Percentiles rank a stretch among this genome's conserved stretches.
Conservation (phyloP, 2,113 vertebrate genomes). For the Pithys albifrons region DNA sequence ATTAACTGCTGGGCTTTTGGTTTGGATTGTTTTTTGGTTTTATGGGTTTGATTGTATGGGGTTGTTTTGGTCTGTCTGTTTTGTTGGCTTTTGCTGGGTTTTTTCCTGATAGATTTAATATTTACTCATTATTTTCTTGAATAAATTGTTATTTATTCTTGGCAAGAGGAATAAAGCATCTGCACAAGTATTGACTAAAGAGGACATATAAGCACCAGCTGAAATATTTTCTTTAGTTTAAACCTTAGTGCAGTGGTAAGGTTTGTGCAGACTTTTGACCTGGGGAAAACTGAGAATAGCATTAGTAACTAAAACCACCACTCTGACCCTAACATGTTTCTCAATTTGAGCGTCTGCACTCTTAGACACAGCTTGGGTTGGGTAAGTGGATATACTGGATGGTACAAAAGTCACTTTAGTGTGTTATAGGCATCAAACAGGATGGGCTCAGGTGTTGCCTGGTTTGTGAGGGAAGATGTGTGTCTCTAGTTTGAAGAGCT, state of each 20-base stretch:
- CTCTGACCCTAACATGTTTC: background rate
- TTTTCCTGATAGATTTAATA: background rate
- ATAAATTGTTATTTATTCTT: background rate
- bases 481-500: background rate
- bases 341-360: background rate
- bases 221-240: background rate
- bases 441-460: background rate
- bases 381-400: background rate
- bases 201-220: background rate
- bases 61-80: background rate
- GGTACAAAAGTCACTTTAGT: background rate
- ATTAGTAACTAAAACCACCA: background rate
- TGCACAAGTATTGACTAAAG: background rate
- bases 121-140: background rate
- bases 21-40: background rate
- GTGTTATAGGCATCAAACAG: background rate
- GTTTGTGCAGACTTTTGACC: background rate
- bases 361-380: background rate
- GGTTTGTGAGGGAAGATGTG: background rate
- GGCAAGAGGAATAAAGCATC: background rate
- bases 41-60: background rate
- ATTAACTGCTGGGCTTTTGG: background rate
- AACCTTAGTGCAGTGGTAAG: background rate
- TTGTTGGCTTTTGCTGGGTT: background rate
- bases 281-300: background rate